These are phyloP conservation scores for Meiosimyza decipiens DNA, from an alignment of 2,888 invertebrate genomes.

Conservation along the genomic window DNA sequence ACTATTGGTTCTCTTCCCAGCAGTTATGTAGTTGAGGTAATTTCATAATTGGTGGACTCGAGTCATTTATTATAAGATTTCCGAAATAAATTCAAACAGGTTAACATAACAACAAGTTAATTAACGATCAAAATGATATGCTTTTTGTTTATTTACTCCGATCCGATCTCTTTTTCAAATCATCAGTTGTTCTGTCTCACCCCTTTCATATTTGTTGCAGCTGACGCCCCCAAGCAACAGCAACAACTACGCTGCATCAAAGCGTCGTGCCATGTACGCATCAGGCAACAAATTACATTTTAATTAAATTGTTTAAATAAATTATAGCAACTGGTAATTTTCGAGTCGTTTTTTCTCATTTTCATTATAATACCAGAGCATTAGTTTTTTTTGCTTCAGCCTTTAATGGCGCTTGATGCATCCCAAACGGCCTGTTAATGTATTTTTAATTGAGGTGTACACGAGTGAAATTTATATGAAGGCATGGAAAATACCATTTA, in stretches of 20 bases:
- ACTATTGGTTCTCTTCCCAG: no score
- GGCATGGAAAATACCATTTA: conserved; percentile 5
- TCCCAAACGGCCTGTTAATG: conserved; percentile 52
- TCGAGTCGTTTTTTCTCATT: conserved; percentile 38
- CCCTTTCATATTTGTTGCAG: conserved; percentile 5
- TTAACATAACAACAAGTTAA: conserved; percentile 16
- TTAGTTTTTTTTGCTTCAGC: conserved; percentile 20
- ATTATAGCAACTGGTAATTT: conserved; percentile 53
- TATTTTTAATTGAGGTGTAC: conserved; percentile 62
- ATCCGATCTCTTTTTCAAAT: not conserved
- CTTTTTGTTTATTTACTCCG: not conserved
- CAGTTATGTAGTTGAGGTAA: no score
- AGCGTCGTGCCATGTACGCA: conserved; percentile 37
- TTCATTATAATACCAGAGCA: not conserved
- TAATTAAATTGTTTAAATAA: conserved; percentile 65
- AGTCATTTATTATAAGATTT: no score
- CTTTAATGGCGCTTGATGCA: conserved; percentile 53
- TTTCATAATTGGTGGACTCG: no score
- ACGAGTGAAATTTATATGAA: conserved; percentile 19
- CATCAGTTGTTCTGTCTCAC: not conserved
- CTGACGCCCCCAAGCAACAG: conserved; percentile 21
- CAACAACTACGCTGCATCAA: conserved; percentile 16
- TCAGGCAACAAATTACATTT: conserved; percentile 61
- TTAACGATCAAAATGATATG: conserved; percentile 16
- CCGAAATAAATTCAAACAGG: no score